phyloP scores from a whole-genome alignment of 2,113 vertebrate genomes.

The Lagenorhynchus albirostris region DNA sequence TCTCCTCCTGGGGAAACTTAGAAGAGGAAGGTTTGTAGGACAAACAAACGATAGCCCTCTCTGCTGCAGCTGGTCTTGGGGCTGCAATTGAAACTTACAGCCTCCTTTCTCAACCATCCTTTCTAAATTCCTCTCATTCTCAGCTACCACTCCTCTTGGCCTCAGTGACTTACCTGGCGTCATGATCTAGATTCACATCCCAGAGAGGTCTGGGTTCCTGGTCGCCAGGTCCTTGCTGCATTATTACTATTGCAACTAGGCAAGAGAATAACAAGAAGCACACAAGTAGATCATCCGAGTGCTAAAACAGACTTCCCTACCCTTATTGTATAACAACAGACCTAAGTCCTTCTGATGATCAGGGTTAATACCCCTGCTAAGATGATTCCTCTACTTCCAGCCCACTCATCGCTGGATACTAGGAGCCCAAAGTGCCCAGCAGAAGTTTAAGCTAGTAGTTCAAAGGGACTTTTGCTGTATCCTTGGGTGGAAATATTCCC shows the following conservation, averaged over 20 bases:
- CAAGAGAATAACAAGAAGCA: background rate
- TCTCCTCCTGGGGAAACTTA: background rate
- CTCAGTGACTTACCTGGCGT: background rate
- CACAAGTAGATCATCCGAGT: background rate
- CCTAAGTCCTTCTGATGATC: background rate
- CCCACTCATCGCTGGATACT: background rate
- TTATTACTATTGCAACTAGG: background rate
- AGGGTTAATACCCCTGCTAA: background rate
- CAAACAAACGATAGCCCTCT: background rate
- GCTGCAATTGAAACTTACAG: background rate
- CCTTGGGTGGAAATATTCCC: background rate
- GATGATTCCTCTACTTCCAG: background rate
- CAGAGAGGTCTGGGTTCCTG: background rate
- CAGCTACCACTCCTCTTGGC: background rate
- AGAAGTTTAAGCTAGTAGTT: background rate
- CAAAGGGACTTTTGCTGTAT: background rate
- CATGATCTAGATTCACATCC: background rate
- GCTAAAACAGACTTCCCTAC: background rate
- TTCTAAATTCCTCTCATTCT: background rate
- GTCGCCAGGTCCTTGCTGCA: background rate
- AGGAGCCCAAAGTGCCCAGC: background rate
- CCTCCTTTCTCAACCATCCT: background rate
- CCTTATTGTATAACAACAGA: background rate
- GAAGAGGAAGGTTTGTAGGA: background rate
- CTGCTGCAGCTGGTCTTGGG: background rate